phyloP scores from a whole-genome alignment of 1,140 invertebrate species.

The Hormaphis cornu region DNA sequence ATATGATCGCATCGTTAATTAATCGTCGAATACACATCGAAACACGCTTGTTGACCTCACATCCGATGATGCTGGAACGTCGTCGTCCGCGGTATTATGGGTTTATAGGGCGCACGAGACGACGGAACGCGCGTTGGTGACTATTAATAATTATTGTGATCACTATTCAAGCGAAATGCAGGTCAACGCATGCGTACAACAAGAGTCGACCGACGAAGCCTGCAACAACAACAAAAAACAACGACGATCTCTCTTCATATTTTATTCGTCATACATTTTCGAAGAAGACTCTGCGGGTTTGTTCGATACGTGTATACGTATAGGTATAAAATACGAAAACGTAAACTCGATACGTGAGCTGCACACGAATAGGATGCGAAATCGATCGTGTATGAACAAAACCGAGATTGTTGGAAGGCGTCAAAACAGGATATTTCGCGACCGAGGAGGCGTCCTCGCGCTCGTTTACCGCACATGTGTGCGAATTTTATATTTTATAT shows the following conservation, averaged over 20 bases:
- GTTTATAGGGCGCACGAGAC: not conserved
- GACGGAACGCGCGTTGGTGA: not conserved
- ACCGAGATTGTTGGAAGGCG: not conserved
- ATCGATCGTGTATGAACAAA: not conserved
- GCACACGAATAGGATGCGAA: too few species aligned
- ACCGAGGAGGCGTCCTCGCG: not conserved
- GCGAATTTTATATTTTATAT: not conserved
- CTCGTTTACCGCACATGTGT: not conserved
- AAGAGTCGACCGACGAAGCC: conserved; percentile 26
- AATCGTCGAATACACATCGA: not conserved
- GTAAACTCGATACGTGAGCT: too few species aligned
- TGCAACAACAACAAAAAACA: not conserved
- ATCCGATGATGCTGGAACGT: too few species aligned
- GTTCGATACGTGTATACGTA: not conserved
- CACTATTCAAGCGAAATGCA: conserved; percentile 27
- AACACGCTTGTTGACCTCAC: conserved; percentile 6
- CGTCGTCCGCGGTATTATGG: too few species aligned
- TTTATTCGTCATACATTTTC: conserved; percentile 20
- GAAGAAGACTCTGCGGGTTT: conserved; percentile 6
- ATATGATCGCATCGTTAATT: not conserved
- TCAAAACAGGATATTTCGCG: not conserved
- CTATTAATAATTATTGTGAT: too few species aligned
- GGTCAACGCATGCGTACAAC: conserved; percentile 21
- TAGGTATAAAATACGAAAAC: not conserved
- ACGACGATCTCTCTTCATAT: conserved; percentile 2